Conservation (phyloP, 2,113 vertebrate species). For the Bujurquina vittata region DNA sequence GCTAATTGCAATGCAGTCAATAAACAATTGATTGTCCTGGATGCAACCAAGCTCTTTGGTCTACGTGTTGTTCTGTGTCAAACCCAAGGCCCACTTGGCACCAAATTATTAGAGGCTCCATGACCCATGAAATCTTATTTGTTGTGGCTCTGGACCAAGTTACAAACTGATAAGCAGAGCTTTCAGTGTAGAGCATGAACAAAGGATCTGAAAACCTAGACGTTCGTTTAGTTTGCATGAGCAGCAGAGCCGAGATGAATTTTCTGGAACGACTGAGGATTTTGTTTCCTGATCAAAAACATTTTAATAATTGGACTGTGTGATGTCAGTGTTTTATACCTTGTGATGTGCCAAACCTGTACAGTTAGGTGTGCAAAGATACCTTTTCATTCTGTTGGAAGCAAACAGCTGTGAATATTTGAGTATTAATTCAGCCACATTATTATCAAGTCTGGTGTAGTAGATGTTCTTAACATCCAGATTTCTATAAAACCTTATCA, state of each 20-base stretch:
- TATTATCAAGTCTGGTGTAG: background rate
- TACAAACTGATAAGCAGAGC: conserved; percentile 54
- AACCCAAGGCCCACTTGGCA: conserved; percentile 56
- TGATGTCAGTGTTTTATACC: background rate
- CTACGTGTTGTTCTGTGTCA: conserved; percentile 22
- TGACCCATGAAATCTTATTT: conserved; percentile 57
- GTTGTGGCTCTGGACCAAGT: conserved; percentile 57
- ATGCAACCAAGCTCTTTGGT: conserved; percentile 18
- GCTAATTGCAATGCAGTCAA: background rate
- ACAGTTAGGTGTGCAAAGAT: background rate
- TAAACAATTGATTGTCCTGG: background rate
- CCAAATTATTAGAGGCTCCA: conserved; percentile 40
- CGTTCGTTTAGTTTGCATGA: conserved; percentile 5
- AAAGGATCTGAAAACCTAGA: conserved; percentile 7
- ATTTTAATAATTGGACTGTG: background rate
- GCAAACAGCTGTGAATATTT: conserved; percentile 3
- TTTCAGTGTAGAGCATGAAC: conserved; percentile 20
- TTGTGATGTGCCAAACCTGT: background rate
- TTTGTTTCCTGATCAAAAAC: background rate
- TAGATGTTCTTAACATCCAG: background rate
- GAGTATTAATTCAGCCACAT: background rate
- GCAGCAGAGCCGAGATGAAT: background rate
- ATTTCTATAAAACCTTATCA: background rate
- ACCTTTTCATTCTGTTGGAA: background rate
- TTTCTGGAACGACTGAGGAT: background rate